phyloP scores from a whole-genome alignment of 2,888 invertebrate genomes.

The Drosophila paracracens region DNA sequence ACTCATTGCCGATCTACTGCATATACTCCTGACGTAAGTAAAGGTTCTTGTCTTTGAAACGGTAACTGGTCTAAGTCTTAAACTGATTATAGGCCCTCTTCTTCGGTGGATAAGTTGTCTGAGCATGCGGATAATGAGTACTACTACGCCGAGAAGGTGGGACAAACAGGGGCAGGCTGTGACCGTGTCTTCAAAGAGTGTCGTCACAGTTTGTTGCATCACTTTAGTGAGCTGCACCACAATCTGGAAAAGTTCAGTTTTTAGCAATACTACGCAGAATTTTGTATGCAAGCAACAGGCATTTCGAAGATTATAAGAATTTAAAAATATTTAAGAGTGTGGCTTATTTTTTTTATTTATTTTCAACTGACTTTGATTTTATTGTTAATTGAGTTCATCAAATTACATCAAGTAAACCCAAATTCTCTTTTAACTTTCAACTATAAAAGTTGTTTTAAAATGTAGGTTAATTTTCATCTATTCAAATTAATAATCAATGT shows the following conservation, averaged over 20 bases:
- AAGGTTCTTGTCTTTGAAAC: too few species aligned
- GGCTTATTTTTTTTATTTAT: background rate
- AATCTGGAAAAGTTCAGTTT: slow-evolving; percentile 61
- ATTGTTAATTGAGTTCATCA: background rate
- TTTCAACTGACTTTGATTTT: background rate
- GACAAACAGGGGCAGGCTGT: slow-evolving; percentile 85
- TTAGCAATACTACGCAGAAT: slow-evolving; percentile 56
- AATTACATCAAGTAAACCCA: background rate
- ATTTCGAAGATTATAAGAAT: background rate
- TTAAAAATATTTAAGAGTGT: background rate
- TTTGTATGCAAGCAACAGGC: background rate
- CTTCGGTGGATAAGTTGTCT: slow-evolving; percentile 88
- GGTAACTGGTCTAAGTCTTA: background rate
- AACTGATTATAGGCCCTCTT: slow-evolving; percentile 87
- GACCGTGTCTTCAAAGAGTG: slow-evolving; percentile 81
- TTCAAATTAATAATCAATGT: background rate
- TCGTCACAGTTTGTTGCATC: slow-evolving; percentile 62
- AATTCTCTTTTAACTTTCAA: background rate
- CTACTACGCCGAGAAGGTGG: slow-evolving; percentile 90
- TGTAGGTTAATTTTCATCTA: slow-evolving; percentile 2
- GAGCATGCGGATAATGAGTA: slow-evolving; percentile 90
- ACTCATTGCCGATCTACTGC: slow-evolving; percentile 90
- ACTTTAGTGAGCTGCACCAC: slow-evolving; percentile 64
- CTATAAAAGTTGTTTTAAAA: background rate
- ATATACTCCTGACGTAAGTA: slow-evolving; percentile 91